Percentiles rank a stretch among this genome's conserved stretches.
Conservation (phyloP, 2,888 invertebrate species). For the Rambutsinella grinnellia region DNA sequence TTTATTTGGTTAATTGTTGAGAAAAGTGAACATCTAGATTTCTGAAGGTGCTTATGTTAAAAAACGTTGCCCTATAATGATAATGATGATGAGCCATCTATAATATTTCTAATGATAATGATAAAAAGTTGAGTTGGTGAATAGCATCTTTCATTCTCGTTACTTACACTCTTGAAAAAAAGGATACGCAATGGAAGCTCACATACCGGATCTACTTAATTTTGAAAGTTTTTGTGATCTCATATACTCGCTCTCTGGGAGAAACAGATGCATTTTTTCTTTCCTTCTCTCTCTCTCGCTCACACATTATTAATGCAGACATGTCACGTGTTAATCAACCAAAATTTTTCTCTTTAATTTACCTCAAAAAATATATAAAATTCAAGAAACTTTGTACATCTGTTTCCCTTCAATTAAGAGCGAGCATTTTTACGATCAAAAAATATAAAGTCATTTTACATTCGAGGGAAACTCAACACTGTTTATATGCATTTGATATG, state of each 20-base stretch:
- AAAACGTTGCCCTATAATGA: neutral
- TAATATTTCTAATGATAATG: neutral
- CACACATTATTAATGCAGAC: constrained; percentile 6
- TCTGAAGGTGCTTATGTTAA: neutral
- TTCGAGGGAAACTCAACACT: too few species aligned
- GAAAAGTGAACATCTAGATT: neutral
- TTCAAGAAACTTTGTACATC: too few species aligned
- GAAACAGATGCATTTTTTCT: neutral
- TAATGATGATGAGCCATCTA: neutral
- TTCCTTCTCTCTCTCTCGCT: neutral
- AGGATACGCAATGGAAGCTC: neutral
- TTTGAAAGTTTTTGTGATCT: constrained; percentile 26
- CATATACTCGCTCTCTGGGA: neutral
- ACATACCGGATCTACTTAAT: constrained; percentile 22
- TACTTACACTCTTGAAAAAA: neutral
- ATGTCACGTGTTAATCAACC: constrained; percentile 54
- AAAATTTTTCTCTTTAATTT: constrained; percentile 35
- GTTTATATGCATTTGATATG: too few species aligned
- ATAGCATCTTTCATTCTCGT: neutral
- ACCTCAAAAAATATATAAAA: constrained; percentile 7
- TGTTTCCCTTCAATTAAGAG: too few species aligned
- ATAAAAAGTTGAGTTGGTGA: neutral
- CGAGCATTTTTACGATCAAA: too few species aligned
- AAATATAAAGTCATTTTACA: too few species aligned
- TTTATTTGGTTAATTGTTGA: too few species aligned